Evolutionary conservation across 2,113 vertebrate species (phyloP), one percentile per base, ranked within the genome.

Genomic region (Amazona guildingii): DNA sequence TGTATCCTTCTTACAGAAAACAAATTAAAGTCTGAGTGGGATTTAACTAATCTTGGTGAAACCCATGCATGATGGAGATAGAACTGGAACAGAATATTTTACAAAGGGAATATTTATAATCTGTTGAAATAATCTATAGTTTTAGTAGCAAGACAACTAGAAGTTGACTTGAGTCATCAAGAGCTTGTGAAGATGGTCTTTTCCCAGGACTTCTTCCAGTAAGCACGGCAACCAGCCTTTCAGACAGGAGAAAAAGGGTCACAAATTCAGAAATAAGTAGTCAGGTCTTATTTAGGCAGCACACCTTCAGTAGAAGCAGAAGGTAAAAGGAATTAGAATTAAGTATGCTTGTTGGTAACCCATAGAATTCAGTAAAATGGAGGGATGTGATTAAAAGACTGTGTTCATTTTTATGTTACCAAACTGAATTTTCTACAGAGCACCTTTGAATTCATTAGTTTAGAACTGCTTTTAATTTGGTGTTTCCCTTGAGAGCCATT

Each of bases 371-470:
- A 93, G 74, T 93, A 94, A 94, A 97, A 96, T 90, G 90, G 95
- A 97, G 95, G 93, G 86, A 95, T 92, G 95, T 92, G 93, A 95
- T 97, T 97, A 96, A 96, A 88, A 92, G 97, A 77, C 95, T 90
- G 93, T 62, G 44, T 97, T 97, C 95, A 91, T 98, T 97, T 98
- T 94, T 95, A 86, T 97, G 97, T 98, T 98, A 98, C 97, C 95
- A 97, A 97, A 97, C 96, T 80, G 95, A 95, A 95, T 97, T 97
- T 97, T 95, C 97, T 86, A 97, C 95, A 88, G 74, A 97, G 96
- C 96, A 98, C 98, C 98, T 98, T 98, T 98, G 98, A 98, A 99
- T 99, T 99, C 98, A 99, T 99, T 98, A 98, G 97, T 97, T 98
- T 97, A 98, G 98, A 98, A 98, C 97, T 98, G 97, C 97, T 98